Percentiles rank a stretch among this genome's conserved stretches.
These are phyloP conservation scores for Halocynthia roretzi DNA, from an alignment of 23 tunicate genomes.

Conservation along the genomic window DNA sequence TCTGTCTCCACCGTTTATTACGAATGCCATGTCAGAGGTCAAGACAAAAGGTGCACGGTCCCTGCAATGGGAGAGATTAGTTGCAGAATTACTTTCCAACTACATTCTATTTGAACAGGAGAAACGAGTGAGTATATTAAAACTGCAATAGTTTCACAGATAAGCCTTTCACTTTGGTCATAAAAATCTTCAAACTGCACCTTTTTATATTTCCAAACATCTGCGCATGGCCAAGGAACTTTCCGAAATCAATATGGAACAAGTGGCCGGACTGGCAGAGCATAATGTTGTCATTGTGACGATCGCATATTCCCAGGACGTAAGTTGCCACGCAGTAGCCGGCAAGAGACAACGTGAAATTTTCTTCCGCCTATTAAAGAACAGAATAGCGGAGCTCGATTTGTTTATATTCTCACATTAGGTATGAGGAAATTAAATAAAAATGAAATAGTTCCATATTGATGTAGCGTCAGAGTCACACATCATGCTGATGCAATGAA, in stretches of 20 bases:
- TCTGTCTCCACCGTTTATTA: constrained; percentile 96
- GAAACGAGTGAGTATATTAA: too few relatives aligned
- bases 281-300: constrained; percentile 96
- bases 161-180: too few relatives aligned
- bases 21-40: constrained; percentile 99
- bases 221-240: constrained; percentile 94
- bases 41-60: constrained; percentile 98
- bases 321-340: constrained; percentile 95
- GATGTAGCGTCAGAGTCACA: neutral
- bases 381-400: neutral
- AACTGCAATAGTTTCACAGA: too few relatives aligned
- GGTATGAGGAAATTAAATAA: neutral
- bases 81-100: too few relatives aligned
- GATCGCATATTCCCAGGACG: constrained; percentile 86
- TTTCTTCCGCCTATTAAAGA: constrained; percentile 75
- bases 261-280: constrained; percentile 67
- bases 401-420: neutral
- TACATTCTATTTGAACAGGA: too few relatives aligned
- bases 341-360: constrained; percentile 88
- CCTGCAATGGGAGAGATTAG: constrained; percentile 12
- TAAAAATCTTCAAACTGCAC: constrained; percentile 20
- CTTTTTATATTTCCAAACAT: constrained; percentile 96
- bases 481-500: neutral
- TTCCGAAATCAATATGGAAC: constrained; percentile 89
- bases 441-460: neutral